Evolutionary conservation across 1,140 invertebrate genomes (phyloP), one percentile per base, ranked within the genome.

Genomic region (Brachionus calyciflorus): DNA sequence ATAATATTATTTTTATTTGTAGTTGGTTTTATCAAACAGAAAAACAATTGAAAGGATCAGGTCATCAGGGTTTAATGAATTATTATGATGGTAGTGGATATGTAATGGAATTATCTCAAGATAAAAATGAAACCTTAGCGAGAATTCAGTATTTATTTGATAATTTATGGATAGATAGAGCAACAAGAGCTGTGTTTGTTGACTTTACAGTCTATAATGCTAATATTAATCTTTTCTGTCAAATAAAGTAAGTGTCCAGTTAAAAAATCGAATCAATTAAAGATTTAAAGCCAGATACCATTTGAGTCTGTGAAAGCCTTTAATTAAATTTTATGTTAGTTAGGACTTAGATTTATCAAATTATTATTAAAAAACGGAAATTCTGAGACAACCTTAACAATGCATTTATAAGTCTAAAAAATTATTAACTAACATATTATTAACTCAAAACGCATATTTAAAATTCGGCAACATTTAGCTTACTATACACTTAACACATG

Each of bases 181-280:
- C 87, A n/a, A 91, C 91, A 0, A 81, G 91, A 80, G 89, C 86
- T 1, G 82, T 91, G 24, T 90, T 91, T 80, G 80, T 91, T 1
- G 90, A 91, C 82, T 91, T 91, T 79, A 89, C 89, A 0, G 85
- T 90, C 21, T 91, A 91, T 83, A 91, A 92, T 82, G 88, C 88
- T 6, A 91, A 91, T 82, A 85, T 91, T 49, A 91, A 91, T 81
- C 82, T 91, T 26, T 91, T 91, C 57, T 77, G 76, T 48, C 76
- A 77, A 68, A 68, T 77, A 65, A 65, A 65, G 37, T 65, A 24
- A 14, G 9, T 46, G 9, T n/a, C n/a, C n/a, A n/a, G n/a, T n/a
- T n/a, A n/a, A n/a, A n/a, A n/a, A n/a, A n/a, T n/a, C n/a, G n/a
- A n/a, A n/a, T n/a, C n/a, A n/a, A n/a, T n/a, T n/a, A n/a, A n/a